Conservation (phyloP, 1,140 invertebrate species). For the Formica selysi region DNA sequence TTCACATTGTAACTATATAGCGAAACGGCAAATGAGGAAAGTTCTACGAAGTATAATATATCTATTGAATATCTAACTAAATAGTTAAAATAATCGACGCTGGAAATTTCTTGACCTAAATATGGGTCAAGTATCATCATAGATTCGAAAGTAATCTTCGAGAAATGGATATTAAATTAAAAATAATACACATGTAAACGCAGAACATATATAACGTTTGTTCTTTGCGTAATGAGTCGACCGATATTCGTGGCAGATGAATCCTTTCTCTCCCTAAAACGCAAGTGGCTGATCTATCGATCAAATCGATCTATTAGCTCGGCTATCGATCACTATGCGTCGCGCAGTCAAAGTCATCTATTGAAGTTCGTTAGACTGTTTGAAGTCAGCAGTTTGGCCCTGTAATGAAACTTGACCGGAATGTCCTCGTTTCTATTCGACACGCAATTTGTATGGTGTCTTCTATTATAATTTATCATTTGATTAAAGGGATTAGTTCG, state of each 20-base stretch:
- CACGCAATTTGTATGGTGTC: conserved; percentile 24
- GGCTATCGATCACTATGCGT: conserved; percentile 73
- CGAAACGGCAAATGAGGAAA: conserved; percentile 49
- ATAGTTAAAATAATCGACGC: conserved; percentile 28
- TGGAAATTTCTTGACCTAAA: not conserved
- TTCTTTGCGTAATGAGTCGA: conserved; percentile 44
- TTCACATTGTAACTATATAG: conserved; percentile 72
- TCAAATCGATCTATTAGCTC: conserved; percentile 67
- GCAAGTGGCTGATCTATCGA: conserved; percentile 76
- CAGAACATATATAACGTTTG: not conserved
- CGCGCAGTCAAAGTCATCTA: conserved; percentile 41
- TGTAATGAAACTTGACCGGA: conserved; percentile 19
- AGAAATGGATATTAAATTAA: not conserved
- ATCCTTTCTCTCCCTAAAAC: conserved; percentile 73
- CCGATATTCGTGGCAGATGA: conserved; percentile 54
- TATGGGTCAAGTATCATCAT: not conserved
- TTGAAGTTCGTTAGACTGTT: conserved; percentile 16
- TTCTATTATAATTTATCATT: conserved; percentile 65
- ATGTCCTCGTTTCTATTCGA: conserved; percentile 34
- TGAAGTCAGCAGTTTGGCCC: not conserved
- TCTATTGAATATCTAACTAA: conserved; percentile 19
- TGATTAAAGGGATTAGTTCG: conserved; percentile 1
- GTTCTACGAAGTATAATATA: not conserved
- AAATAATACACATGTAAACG: conserved; percentile 20
- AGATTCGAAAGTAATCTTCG: conserved; percentile 37